phyloP scores from a whole-genome alignment of 2,888 invertebrate species.

The Plemyria rubiginata region DNA sequence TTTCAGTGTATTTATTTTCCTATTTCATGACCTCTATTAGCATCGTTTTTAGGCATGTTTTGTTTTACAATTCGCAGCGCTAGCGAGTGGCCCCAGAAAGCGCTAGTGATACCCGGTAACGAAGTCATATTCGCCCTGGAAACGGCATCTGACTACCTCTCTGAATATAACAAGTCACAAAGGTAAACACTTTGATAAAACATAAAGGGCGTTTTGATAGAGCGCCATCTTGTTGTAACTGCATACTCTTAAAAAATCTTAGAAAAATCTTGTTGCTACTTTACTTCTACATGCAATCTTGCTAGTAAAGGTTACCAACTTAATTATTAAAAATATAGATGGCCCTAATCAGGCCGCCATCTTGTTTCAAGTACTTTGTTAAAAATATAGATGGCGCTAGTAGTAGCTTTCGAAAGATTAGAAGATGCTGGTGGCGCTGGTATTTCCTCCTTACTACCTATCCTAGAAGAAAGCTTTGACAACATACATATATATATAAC shows the following conservation, averaged over 20 bases:
- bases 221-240: neutral
- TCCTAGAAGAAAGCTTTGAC: neutral
- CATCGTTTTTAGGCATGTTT: neutral
- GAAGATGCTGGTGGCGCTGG: neutral
- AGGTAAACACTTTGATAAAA: slow-evolving; percentile 50
- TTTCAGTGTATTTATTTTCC: neutral
- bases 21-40: neutral
- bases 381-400: neutral
- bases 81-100: slow-evolving; percentile 94
- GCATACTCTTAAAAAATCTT: too few species aligned
- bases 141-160: slow-evolving; percentile 97
- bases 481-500: too few species aligned
- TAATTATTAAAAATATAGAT: neutral
- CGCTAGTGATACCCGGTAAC: slow-evolving; percentile 95
- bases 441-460: neutral
- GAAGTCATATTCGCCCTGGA: slow-evolving; percentile 98
- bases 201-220: neutral
- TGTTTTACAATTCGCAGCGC: slow-evolving; percentile 55
- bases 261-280: too few species aligned
- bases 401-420: too few species aligned
- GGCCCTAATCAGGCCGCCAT: neutral
- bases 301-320: neutral
- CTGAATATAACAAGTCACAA: slow-evolving; percentile 89
- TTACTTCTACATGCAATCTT: neutral
- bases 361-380: neutral